Evolutionary conservation across 2,888 invertebrate species (phyloP).

Genomic region (Flabesymbios commensalis): DNA sequence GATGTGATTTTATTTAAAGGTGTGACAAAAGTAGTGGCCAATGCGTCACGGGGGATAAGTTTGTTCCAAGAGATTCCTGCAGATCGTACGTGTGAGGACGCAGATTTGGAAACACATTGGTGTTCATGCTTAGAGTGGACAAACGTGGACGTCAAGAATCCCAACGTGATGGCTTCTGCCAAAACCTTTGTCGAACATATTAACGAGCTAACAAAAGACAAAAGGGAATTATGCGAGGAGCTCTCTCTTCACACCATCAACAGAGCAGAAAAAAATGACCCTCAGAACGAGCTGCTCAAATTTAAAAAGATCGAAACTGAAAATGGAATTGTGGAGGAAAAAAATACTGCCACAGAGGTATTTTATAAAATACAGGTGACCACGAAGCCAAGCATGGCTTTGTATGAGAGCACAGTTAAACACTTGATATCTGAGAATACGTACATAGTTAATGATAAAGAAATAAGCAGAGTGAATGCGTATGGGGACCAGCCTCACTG

Average conservation of each 20-base stretch:
- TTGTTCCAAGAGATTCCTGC: constrained; percentile 64
- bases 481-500: too few relatives aligned
- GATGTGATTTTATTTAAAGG: too few relatives aligned
- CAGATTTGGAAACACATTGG: constrained; percentile 93
- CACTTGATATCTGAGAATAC: too few relatives aligned
- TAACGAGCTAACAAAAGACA: constrained; percentile 19
- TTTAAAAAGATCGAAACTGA: constrained; percentile 76
- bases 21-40: too few relatives aligned
- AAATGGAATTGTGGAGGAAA: constrained; percentile 84
- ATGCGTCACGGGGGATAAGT: constrained; percentile 60
- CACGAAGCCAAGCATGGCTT: constrained; percentile 75
- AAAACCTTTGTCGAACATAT: constrained; percentile 15
- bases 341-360: constrained; percentile 68
- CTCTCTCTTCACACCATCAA: constrained; percentile 18
- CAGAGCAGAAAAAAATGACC: constrained; percentile 18
- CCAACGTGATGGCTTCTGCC: constrained; percentile 18
- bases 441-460: too few relatives aligned
- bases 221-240: constrained; percentile 15
- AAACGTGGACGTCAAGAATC: constrained; percentile 65
- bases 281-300: constrained; percentile 66
- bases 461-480: too few relatives aligned
- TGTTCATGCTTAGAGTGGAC: constrained; percentile 91
- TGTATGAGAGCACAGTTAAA: constrained; percentile 81
- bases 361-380: constrained; percentile 79
- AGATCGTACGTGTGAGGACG: constrained; percentile 81